Evolutionary conservation across 2,113 vertebrate species (phyloP), one percentile per base, ranked within the genome.

Genomic region (Oryzias woworae): DNA sequence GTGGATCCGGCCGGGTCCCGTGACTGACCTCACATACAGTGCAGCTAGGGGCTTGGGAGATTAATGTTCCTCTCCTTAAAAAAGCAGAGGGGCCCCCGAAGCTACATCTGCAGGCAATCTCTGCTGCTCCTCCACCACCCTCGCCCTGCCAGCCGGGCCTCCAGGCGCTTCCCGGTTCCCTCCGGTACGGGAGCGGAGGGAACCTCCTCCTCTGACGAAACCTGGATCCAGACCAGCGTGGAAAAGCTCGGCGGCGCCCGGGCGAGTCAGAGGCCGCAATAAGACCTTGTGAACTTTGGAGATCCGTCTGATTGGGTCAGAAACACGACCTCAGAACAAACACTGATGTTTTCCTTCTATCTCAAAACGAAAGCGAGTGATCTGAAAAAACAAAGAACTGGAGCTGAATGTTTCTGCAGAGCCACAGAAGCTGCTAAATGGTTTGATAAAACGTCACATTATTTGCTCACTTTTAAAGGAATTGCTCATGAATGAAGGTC

Each of bases 81-180:
- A 68, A 83, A 85, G 78, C 74, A 78, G 46, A 75, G 61, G 75
- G 62, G 48, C 75, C 78, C 77, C 67, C 55, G 17, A 79, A 86
- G 77, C 66, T 83, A 86, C 82, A 86, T 89, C 84, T 89, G 89
- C 77, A 86, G 75, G 73, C 78, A 89, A 88, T 88, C 78, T 69
- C 16, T 50, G 28, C 66, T n/a, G 48, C 76, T 45, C 78, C 73
- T 48, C 78, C 78, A 59, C 48, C 72, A 42, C 44, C 62, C 58
- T 51, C 3, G 5, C 67, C 42, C 46, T 80, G 79, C 69, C 84
- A 69, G 52, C 61, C 50, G 7, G 46, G 56, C 58, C 75, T 31
- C 67, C 15, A 10, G 59, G 44, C 52, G 14, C 36, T 22, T 13
- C 48, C 16, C 15, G n/a, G 18, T 18, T 20, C 63, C 48, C 70